These are phyloP conservation scores for Varanus salvator DNA, from an alignment of 2,113 vertebrate genomes.

Conservation along the genomic window DNA sequence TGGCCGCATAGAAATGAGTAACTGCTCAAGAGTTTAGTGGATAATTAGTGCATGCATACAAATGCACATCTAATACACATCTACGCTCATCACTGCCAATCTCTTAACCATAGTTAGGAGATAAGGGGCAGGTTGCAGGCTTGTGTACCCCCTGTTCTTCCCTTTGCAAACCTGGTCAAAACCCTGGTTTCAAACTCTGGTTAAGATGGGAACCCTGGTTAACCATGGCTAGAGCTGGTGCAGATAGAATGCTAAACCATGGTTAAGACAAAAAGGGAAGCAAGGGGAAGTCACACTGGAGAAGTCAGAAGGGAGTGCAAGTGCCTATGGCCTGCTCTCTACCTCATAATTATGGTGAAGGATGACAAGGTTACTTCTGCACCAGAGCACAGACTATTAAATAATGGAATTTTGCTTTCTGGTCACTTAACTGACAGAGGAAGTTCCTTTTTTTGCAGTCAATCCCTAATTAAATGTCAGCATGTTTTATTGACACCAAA, in stretches of 20 bases:
- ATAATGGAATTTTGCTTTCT: not conserved
- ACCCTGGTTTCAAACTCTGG: not conserved
- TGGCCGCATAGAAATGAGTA: not conserved
- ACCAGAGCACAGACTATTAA: not conserved
- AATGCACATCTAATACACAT: not conserved
- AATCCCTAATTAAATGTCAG: slow-evolving; percentile 49
- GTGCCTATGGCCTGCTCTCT: not conserved
- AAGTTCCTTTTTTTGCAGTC: slow-evolving; percentile 47
- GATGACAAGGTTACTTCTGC: not conserved
- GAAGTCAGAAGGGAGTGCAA: not conserved
- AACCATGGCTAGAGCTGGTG: too few species aligned
- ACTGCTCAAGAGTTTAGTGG: not conserved
- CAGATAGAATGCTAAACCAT: not conserved
- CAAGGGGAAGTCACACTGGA: not conserved
- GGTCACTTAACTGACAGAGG: not conserved
- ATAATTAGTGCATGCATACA: not conserved
- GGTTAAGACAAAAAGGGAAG: not conserved
- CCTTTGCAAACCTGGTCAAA: not conserved
- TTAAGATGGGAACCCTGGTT: not conserved
- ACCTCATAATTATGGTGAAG: not conserved
- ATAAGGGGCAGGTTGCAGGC: not conserved
- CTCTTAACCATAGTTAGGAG: not conserved
- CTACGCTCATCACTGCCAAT: not conserved
- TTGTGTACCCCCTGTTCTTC: too few species aligned
- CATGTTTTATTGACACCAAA: slow-evolving; percentile 24